Evolutionary conservation across 2,888 invertebrate species (phyloP).

Genomic region (Parelbella ahira): DNA sequence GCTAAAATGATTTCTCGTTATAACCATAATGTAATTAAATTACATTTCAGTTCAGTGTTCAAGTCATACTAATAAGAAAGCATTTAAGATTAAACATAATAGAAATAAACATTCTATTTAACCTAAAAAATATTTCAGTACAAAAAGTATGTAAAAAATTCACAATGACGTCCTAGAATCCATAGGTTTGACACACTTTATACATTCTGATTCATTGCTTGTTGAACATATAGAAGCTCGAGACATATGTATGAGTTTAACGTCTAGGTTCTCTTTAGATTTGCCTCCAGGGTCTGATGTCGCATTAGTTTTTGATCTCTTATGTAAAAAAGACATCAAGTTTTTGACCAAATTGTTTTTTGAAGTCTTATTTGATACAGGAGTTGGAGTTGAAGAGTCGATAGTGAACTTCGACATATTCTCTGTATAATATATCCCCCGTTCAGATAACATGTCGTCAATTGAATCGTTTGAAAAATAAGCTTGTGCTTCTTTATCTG

Average conservation of each 20-base stretch:
- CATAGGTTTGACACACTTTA: conserved; percentile 36
- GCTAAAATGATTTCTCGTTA: too few relatives aligned
- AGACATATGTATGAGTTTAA: conserved; percentile 62
- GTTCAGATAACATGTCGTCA: conserved; percentile 60
- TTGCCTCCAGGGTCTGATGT: conserved; percentile 56
- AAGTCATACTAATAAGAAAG: too few relatives aligned
- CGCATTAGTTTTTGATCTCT: conserved; percentile 42
- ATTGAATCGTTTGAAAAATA: conserved; percentile 62
- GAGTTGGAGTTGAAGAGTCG: conserved; percentile 35
- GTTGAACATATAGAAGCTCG: conserved; percentile 51
- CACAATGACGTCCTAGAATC: conserved; percentile 58
- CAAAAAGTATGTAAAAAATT: conserved; percentile 31
- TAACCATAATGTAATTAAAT: too few relatives aligned
- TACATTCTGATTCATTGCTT: conserved; percentile 44
- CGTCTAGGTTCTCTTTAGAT: conserved; percentile 37
- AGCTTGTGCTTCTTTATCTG: conserved; percentile 56
- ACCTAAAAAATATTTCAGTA: conserved; percentile 31
- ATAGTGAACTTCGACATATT: conserved; percentile 51
- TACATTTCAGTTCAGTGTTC: too few relatives aligned
- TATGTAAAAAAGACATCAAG: conserved; percentile 46
- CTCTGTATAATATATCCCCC: conserved; percentile 50
- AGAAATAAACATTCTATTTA: conserved; percentile 27
- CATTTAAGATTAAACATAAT: too few relatives aligned
- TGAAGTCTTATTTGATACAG: conserved; percentile 52
- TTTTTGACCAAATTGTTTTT: conserved; percentile 55